Evolutionary conservation across 2,113 vertebrate species (phyloP).

Genomic region (Nanorana parkeri): DNA sequence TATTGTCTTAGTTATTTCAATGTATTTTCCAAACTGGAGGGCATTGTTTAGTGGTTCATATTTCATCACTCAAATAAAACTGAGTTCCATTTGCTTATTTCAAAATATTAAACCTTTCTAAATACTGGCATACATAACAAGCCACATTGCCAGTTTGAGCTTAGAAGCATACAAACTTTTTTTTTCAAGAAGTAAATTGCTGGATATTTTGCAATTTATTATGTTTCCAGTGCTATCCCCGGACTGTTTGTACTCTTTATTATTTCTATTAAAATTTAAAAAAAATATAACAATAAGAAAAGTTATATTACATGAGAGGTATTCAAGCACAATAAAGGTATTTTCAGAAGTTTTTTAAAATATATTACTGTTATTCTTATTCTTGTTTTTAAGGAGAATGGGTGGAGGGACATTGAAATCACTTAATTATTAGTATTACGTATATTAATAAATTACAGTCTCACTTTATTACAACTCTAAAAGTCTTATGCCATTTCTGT

Average conservation of each 20-base stretch:
- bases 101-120: constrained; percentile 13
- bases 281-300: neutral
- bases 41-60: constrained; percentile 6
- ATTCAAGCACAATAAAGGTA: neutral
- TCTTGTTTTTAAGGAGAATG: too few relatives aligned
- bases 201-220: constrained; percentile 9
- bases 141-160: constrained; percentile 16
- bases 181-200: constrained; percentile 7
- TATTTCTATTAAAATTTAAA: neutral
- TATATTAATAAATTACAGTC: too few relatives aligned
- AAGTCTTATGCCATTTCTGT: too few relatives aligned
- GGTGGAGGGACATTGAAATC: too few relatives aligned
- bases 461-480: too few relatives aligned
- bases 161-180: constrained; percentile 7
- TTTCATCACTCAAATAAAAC: constrained; percentile 19
- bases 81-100: constrained; percentile 18
- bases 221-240: constrained; percentile 9
- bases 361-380: too few relatives aligned
- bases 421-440: too few relatives aligned
- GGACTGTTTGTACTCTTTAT: neutral
- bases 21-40: constrained; percentile 11
- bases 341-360: too few relatives aligned
- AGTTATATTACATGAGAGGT: neutral
- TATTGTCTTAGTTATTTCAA: neutral
- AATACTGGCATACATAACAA: constrained; percentile 5